Percentiles rank a stretch among this genome's conserved stretches.
phyloP scores from a whole-genome alignment of 2,888 invertebrate genomes.

The Cetonia aurata region DNA sequence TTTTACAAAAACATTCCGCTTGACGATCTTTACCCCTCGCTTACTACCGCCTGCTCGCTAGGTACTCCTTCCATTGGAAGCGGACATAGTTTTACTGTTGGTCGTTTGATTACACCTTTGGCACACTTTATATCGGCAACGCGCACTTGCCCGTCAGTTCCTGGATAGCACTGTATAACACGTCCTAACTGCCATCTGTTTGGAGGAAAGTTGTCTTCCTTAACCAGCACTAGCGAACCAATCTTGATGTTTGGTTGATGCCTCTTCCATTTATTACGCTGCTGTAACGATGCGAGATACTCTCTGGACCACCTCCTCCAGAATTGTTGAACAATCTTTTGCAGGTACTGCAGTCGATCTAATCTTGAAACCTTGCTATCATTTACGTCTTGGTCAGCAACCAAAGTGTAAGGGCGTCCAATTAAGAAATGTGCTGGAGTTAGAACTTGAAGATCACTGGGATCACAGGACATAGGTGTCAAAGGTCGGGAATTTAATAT shows the following conservation, averaged over 20 bases:
- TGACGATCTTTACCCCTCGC: constrained; percentile 5
- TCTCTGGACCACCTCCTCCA: neutral
- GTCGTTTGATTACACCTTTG: constrained; percentile 4
- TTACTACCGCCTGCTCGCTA: constrained; percentile 1
- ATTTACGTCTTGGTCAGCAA: neutral
- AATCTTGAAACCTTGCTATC: neutral
- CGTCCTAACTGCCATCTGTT: constrained; percentile 5
- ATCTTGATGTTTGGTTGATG: neutral
- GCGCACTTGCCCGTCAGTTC: too few relatives aligned
- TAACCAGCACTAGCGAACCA: constrained; percentile 5
- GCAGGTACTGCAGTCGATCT: neutral
- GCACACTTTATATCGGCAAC: constrained; percentile 2
- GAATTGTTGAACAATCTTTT: neutral
- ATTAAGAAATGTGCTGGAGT: too few relatives aligned
- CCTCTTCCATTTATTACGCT: neutral
- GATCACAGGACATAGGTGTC: too few relatives aligned
- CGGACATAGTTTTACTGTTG: neutral
- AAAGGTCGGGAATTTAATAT: too few relatives aligned
- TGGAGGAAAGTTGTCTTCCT: constrained; percentile 29
- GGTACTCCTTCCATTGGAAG: neutral
- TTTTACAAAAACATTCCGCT: too few relatives aligned
- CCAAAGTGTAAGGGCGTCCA: neutral
- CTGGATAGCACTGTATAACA: constrained; percentile 16
- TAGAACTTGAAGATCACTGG: too few relatives aligned
- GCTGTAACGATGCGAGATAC: neutral